phyloP scores from a whole-genome alignment of 2,113 vertebrate species.

The Lathamus discolor region DNA sequence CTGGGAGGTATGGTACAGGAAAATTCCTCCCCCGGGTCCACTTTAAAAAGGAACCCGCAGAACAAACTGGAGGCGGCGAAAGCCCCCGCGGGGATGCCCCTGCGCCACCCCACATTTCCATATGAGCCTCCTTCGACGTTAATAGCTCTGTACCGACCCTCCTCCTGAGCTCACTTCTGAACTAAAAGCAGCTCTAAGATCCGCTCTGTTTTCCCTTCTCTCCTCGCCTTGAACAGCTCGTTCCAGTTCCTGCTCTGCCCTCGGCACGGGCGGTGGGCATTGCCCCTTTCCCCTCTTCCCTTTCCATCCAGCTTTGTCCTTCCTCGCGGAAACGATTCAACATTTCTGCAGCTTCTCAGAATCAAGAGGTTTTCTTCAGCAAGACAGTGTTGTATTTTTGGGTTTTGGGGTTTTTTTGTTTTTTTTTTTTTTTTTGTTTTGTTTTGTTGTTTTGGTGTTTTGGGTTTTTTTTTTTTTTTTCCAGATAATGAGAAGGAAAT shows the following conservation, averaged over 20 bases:
- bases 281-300: background rate
- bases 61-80: background rate
- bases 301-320: background rate
- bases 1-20: background rate
- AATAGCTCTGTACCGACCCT: background rate
- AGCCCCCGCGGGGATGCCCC: background rate
- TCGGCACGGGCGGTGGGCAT: rapidly evolving
- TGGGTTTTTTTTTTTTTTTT: background rate
- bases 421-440: background rate
- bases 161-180: rapidly evolving
- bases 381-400: rapidly evolving
- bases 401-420: background rate
- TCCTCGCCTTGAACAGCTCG: rapidly evolving
- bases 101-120: rapidly evolving
- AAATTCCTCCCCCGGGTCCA: background rate
- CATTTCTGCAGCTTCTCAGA: background rate
- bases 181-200: background rate
- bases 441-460: too few species aligned
- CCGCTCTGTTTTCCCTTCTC: rapidly evolving
- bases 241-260: rapidly evolving
- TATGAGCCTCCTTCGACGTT: rapidly evolving
- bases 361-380: rapidly evolving
- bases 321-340: background rate
- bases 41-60: background rate
- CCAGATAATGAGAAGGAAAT: rapidly evolving